Percentiles rank a stretch among this genome's conserved stretches.
phyloP scores from a whole-genome alignment of 2,888 invertebrate species.

The Chesias legatella region DNA sequence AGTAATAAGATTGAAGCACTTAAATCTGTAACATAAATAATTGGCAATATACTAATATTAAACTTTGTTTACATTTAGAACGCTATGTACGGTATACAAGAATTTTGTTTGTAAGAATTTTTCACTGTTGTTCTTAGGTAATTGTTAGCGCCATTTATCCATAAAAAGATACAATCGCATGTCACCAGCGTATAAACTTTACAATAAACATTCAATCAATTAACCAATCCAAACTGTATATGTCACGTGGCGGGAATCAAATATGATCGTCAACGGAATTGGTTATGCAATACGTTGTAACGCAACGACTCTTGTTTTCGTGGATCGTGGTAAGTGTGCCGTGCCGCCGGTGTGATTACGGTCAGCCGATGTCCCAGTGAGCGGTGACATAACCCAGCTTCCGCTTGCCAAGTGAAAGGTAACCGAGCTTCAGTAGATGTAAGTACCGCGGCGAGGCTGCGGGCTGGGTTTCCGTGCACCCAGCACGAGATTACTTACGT shows the following conservation, averaged over 20 bases:
- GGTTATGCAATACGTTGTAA: slow-evolving; percentile 63
- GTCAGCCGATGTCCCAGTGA: slow-evolving; percentile 73
- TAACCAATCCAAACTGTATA: slow-evolving; percentile 19
- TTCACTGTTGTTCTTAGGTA: too few species aligned
- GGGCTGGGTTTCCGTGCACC: not conserved
- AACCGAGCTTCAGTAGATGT: slow-evolving; percentile 31
- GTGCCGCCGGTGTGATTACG: slow-evolving; percentile 70
- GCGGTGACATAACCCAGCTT: slow-evolving; percentile 71
- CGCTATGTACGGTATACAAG: too few species aligned
- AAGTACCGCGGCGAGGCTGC: not conserved
- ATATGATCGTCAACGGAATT: slow-evolving; percentile 43
- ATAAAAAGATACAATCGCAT: slow-evolving; percentile 4
- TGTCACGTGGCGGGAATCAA: slow-evolving; percentile 31
- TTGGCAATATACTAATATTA: too few species aligned
- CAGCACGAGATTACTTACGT: too few species aligned
- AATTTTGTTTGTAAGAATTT: too few species aligned
- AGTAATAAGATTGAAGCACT: too few species aligned
- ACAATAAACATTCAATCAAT: slow-evolving; percentile 11
- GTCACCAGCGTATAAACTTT: slow-evolving; percentile 10
- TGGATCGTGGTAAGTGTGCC: slow-evolving; percentile 75
- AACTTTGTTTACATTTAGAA: too few species aligned
- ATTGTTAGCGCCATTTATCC: too few species aligned
- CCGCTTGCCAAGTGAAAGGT: slow-evolving; percentile 66
- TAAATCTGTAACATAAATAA: too few species aligned
- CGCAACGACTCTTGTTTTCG: slow-evolving; percentile 70